Evolutionary conservation across 1,140 invertebrate genomes (phyloP), one percentile per base, ranked within the genome.

Genomic region (Drosophila repleta): DNA sequence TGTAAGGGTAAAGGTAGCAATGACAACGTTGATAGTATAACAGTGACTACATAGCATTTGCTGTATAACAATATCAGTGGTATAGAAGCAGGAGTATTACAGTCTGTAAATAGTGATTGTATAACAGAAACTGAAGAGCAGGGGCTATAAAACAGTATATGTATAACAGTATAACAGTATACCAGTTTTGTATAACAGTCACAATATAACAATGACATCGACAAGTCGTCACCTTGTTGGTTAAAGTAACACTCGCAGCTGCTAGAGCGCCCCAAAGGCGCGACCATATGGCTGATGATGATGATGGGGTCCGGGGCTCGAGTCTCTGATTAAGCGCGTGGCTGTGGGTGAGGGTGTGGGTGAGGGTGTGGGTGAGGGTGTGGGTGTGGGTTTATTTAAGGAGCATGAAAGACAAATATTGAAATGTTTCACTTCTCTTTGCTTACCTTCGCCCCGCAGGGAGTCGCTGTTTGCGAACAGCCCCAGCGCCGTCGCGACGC

Each of bases 391-490:
- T 55, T 55, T 68, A 37, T 45, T 52, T 35, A 17, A 35, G 43
- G 66, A 43, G 61, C 79, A 61, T 76, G 51, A 45, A 51, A 72
- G 66, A 52, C 67, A 85, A 87, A 85, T 85, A 85, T 82, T 85
- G 53, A 82, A 81, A 68, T 48, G 51, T 63, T 72, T 65, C 60
- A 39, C 45, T 60, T 71, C 46, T 60, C 41, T 20, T 57, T 35
- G 43, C 53, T 46, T 43, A 29, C 8, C 53, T 24, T 32, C 6
- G 45, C 29, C 24, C 57, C 60, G 17, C 74, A 92, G 91, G 66
- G 91, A 92, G 70, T 92, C 91, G 58, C 75, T 92, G 66, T 92
- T 91, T 79, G 89, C 83, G 51, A 87, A 91, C 78, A 89, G 83
- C 21, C 79, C 83, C 32, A 67, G 72, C 57, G 74, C 80, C 55